Base-by-base conservation (phyloP, 2,888 invertebrate genomes). In the Thecophora atra region DNA sequence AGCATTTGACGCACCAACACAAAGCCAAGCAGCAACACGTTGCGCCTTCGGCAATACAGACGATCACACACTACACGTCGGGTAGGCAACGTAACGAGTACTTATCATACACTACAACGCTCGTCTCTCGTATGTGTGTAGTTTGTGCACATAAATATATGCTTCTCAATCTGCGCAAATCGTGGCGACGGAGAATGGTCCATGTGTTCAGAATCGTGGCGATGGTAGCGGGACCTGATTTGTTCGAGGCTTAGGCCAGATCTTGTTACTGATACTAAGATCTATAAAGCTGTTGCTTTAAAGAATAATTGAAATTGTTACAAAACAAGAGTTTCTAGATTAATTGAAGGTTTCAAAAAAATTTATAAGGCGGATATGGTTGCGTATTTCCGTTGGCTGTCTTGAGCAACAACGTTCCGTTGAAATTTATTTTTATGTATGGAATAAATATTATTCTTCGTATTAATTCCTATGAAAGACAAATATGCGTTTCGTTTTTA, bases 301-400 rank as follows among this genome's bases (percentile, higher is more conserved):
- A 37, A 52, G 37, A 62, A 63, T 21, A 30, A n/a, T 21, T 3
- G 11, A 13, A 28, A 51, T 44, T 52, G 73, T 77, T 77, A 78
- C 72, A 76, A 77, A 76, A 76, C 74, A 76, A 75, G 74, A 72
- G 77, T 78, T 74, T 69, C 72, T 77, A 79, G 84, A 84, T 83
- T 83, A 84, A 80, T 78, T 81, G 80, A 82, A 83, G 81, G 83
- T 84, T 79, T 82, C 78, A 74, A 64, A 65, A 62, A 42, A 64
- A 72, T 77, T 82, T 83, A 84, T 84, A 83, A 83, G 80, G 77
- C 78, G 78, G 78, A 79, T 80, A 80, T 82, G 79, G 81, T 79
- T 82, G 80, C 79, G 80, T 82, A 82, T 83, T 84, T 84, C 84
- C 84, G 80, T 77, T 80, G 37, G 78, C 78, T 70, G 15, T 44